These are phyloP conservation scores for Caenorhabditis doughertyi DNA, from an alignment of 2,888 invertebrate genomes.

Conservation along the genomic window DNA sequence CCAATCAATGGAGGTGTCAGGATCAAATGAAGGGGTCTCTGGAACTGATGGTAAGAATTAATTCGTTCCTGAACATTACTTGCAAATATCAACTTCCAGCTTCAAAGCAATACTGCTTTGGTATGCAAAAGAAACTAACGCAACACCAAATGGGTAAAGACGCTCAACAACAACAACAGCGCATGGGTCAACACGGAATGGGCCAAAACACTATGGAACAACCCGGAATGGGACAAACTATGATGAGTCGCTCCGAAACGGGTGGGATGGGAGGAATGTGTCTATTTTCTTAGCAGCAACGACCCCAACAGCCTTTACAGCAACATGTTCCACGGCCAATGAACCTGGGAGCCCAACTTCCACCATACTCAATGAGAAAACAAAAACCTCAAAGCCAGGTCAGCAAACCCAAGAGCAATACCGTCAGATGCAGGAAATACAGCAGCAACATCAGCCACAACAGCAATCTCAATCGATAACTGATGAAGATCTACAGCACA, in stretches of 20 bases:
- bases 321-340: slow-evolving; percentile 18
- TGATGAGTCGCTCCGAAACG: too few relatives aligned
- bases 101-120: neutral
- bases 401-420: slow-evolving; percentile 11
- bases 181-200: slow-evolving; percentile 35
- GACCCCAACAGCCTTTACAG: slow-evolving; percentile 26
- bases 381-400: slow-evolving; percentile 29
- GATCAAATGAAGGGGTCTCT: slow-evolving; percentile 21
- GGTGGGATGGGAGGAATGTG: slow-evolving; percentile 1
- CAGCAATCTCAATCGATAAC: neutral
- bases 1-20: slow-evolving; percentile 55
- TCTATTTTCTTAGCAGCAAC: slow-evolving; percentile 17
- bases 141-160: too few relatives aligned
- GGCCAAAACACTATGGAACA: slow-evolving; percentile 4
- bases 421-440: slow-evolving; percentile 35
- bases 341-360: slow-evolving; percentile 32
- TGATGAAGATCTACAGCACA: too few relatives aligned
- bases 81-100: neutral
- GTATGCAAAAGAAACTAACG: neutral
- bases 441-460: slow-evolving; percentile 18
- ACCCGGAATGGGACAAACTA: too few relatives aligned
- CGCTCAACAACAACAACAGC: slow-evolving; percentile 19
- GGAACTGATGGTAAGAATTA: neutral
- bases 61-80: neutral
- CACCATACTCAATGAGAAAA: slow-evolving; percentile 25